phyloP scores from a whole-genome alignment of 2,797 vertebrate species.

The Gymnoscopelus braueri region DNA sequence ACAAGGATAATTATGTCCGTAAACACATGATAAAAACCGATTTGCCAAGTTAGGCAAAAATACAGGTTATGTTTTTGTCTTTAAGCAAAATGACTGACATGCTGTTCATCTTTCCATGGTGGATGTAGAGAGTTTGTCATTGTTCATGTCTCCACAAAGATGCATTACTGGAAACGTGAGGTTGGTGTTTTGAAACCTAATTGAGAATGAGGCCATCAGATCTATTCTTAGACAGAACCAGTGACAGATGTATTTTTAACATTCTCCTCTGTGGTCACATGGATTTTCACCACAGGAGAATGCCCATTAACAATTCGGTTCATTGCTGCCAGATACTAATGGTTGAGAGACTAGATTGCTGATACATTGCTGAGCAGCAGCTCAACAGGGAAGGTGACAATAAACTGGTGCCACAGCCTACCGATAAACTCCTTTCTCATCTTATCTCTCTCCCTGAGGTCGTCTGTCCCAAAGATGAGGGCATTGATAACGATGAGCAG shows the following conservation, averaged over 20 bases:
- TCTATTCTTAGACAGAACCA: conserved; percentile 70
- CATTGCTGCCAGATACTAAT: conserved; percentile 2
- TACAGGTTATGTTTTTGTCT: too few relatives aligned
- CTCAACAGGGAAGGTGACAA: neutral
- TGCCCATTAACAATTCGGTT: conserved; percentile 17
- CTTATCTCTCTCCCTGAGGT: conserved; percentile 87
- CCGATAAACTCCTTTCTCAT: conserved; percentile 96
- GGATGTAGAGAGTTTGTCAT: too few relatives aligned
- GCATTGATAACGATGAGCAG: conserved; percentile 95
- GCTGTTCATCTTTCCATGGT: too few relatives aligned
- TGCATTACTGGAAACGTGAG: neutral
- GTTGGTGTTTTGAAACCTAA: conserved; percentile 35
- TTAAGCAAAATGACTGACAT: too few relatives aligned
- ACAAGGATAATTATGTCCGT: too few relatives aligned
- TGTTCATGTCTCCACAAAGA: too few relatives aligned
- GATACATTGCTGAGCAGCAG: conserved; percentile 6
- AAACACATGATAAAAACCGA: too few relatives aligned
- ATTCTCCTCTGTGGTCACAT: conserved; percentile 41
- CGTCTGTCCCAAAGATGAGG: conserved; percentile 90
- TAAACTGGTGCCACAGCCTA: conserved; percentile 57
- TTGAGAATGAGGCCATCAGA: conserved; percentile 62
- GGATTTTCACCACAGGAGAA: conserved; percentile 14
- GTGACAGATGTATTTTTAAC: conserved; percentile 60
- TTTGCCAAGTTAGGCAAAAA: too few relatives aligned
- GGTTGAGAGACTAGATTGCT: conserved; percentile 1